phyloP scores from a whole-genome alignment of 2,888 invertebrate genomes.

The Meliscaeva auricollis region DNA sequence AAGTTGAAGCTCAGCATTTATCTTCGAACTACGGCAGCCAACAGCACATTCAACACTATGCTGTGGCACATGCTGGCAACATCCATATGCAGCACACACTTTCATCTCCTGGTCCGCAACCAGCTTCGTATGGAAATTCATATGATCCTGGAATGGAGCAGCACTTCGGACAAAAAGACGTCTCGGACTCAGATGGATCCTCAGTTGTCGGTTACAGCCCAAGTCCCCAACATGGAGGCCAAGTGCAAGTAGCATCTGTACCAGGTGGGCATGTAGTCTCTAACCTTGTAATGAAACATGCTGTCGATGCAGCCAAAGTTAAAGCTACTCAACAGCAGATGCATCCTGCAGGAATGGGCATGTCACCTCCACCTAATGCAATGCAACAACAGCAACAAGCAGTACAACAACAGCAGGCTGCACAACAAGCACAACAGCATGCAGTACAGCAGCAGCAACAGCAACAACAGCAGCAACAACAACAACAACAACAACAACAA shows the following conservation, averaged over 20 bases:
- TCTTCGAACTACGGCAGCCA: conserved; percentile 78
- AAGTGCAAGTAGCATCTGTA: conserved; percentile 82
- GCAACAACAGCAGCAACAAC: conserved; percentile 77
- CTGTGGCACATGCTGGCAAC: conserved; percentile 79
- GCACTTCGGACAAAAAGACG: conserved; percentile 81
- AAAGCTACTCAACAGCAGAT: conserved; percentile 87
- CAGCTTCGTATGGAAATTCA: conserved; percentile 81
- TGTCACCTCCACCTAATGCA: conserved; percentile 83
- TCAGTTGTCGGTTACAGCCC: conserved; percentile 85
- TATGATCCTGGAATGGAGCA: conserved; percentile 85
- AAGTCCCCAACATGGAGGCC: conserved; percentile 83
- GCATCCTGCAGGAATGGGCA: conserved; percentile 83
- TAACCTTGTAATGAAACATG: conserved; percentile 83
- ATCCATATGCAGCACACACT: conserved; percentile 83
- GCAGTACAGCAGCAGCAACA: conserved; percentile 55
- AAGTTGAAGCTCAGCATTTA: conserved; percentile 76
- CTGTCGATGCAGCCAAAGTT: conserved; percentile 81
- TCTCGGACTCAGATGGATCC: conserved; percentile 68
- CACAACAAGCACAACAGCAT: conserved; percentile 46
- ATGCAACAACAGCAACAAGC: conserved; percentile 79
- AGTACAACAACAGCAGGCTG: conserved; percentile 60
- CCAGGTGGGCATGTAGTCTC: conserved; percentile 59
- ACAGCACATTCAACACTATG: conserved; percentile 81
- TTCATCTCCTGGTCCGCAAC: conserved; percentile 82
- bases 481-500: conserved; percentile 77